phyloP scores from a whole-genome alignment of 2,113 vertebrate species.

The Bos indicus region DNA sequence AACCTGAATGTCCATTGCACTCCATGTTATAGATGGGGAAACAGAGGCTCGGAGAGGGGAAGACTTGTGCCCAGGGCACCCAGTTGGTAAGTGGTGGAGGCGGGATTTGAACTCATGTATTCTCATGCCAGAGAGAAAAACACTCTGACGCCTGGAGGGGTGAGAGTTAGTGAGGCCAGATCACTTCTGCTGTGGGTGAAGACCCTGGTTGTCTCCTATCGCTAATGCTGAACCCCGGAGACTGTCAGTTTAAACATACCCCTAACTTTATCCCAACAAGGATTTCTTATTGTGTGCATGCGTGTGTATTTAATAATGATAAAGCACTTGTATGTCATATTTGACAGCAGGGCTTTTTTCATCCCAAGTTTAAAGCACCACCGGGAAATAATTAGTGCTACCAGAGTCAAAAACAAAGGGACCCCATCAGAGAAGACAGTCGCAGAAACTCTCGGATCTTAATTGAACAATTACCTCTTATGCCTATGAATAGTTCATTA shows the following conservation, averaged over 20 bases:
- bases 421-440: slow-evolving; percentile 49
- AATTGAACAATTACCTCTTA: slow-evolving; percentile 64
- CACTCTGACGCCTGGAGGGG: not conserved
- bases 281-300: not conserved
- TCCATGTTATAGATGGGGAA: not conserved
- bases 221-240: not conserved
- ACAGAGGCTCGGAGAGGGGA: not conserved
- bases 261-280: not conserved
- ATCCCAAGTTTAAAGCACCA: slow-evolving; percentile 47
- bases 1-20: fast-evolving
- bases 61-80: not conserved
- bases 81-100: not conserved
- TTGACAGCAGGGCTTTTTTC: slow-evolving; percentile 33
- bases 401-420: slow-evolving; percentile 46
- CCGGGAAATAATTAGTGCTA: slow-evolving; percentile 47
- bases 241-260: not conserved
- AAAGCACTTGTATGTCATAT: slow-evolving; percentile 49
- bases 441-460: slow-evolving; percentile 14
- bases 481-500: slow-evolving; percentile 51
- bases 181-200: not conserved
- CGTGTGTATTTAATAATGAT: slow-evolving; percentile 32
- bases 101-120: not conserved
- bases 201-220: not conserved
- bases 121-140: not conserved
- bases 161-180: not conserved